Conservation (phyloP, 53 echinoderm and acorn worm species). For the Actinopyga echinites region DNA sequence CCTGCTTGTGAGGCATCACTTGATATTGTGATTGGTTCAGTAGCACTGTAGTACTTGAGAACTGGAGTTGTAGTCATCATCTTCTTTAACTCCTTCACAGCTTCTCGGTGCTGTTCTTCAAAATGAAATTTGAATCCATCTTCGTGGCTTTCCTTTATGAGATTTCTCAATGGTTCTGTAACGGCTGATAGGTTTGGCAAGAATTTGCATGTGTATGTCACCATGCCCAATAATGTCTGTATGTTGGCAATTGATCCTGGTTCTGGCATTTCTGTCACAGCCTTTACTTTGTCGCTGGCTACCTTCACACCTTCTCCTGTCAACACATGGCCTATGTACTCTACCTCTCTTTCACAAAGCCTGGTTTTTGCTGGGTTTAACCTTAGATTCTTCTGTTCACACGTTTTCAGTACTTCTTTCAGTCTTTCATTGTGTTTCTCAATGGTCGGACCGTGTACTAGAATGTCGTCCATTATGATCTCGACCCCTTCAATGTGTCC, state of each 20-base stretch:
- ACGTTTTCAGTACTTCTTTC: neutral
- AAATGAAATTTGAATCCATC: neutral
- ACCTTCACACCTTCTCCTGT: constrained; percentile 23
- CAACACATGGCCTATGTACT: constrained; percentile 21
- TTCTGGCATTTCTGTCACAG: constrained; percentile 15
- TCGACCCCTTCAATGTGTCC: constrained; percentile 41
- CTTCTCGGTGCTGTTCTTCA: neutral
- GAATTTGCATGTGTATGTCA: constrained; percentile 13
- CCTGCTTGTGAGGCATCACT: constrained; percentile 30
- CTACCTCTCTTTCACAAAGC: constrained; percentile 22
- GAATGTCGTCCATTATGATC: constrained; percentile 19
- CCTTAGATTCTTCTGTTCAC: neutral
- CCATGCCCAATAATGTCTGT: constrained; percentile 24
- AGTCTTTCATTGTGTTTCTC: neutral
- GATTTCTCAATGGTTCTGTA: constrained; percentile 17
- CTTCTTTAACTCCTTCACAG: neutral
- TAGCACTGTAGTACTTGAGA: constrained; percentile 1
- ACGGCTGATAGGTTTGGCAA: constrained; percentile 9
- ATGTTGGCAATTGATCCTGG: neutral
- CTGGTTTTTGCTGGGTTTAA: neutral
- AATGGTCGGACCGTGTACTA: neutral
- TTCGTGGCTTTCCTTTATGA: neutral
- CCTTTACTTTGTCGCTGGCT: neutral
- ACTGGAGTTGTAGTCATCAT: constrained; percentile 1
- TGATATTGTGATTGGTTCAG: constrained; percentile 26